Conservation (phyloP, 1,140 invertebrate genomes). For the Bombus pascuorum region DNA sequence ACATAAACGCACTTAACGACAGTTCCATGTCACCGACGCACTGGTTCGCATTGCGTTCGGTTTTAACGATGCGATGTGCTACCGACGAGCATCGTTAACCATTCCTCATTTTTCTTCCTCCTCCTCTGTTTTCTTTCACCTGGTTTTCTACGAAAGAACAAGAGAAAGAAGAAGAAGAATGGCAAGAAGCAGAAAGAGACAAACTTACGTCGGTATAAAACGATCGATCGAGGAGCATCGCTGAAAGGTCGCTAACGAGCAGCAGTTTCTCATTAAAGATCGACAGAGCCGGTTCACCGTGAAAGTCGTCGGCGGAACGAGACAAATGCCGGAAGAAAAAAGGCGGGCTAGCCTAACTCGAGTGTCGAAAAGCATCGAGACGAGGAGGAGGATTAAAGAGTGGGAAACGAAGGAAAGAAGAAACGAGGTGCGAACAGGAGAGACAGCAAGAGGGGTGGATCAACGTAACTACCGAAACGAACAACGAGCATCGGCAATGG, state of each 20-base stretch:
- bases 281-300: conserved; percentile 2
- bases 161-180: too few relatives aligned
- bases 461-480: conserved; percentile 39
- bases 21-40: conserved; percentile 58
- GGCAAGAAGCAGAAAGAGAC: neutral
- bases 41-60: conserved; percentile 42
- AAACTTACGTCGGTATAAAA: too few relatives aligned
- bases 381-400: conserved; percentile 28
- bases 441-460: conserved; percentile 31
- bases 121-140: neutral
- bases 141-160: neutral
- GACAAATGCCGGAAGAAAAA: neutral
- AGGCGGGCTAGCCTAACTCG: neutral
- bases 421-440: conserved; percentile 6
- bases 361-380: neutral
- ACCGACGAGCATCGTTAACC: neutral
- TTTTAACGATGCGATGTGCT: conserved; percentile 41
- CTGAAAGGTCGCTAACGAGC: neutral
- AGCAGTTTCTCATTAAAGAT: conserved; percentile 40
- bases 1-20: conserved; percentile 67
- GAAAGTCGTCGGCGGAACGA: conserved; percentile 1
- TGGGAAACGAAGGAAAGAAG: conserved; percentile 15
- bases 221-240: neutral
- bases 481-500: conserved; percentile 54
- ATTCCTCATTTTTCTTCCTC: neutral